Percentiles rank a stretch among this genome's conserved stretches.
These are phyloP conservation scores for Trichacis sp. DNA, from an alignment of 2,888 invertebrate genomes.

Conservation along the genomic window DNA sequence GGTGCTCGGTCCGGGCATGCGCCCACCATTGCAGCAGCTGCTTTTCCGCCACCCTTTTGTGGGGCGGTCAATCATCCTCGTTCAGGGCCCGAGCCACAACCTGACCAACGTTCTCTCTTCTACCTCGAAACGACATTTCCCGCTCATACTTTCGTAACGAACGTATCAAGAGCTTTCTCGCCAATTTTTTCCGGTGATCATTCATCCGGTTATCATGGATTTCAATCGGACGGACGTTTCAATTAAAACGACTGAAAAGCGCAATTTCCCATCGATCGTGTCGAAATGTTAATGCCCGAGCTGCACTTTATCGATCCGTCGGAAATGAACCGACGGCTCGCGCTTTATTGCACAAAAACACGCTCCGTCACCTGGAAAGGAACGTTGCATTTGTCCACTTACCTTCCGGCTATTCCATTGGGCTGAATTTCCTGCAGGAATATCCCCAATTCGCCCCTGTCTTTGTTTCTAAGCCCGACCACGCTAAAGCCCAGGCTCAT, in stretches of 20 bases:
- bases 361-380: background rate
- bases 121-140: too few species aligned
- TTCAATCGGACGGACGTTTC: background rate
- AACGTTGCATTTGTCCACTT: constrained; percentile 57
- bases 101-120: background rate
- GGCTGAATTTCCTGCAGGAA: constrained; percentile 78
- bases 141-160: too few species aligned
- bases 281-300: background rate
- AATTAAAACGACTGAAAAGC: background rate
- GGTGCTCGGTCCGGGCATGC: constrained; percentile 32
- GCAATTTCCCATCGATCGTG: background rate
- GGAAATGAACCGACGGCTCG: background rate
- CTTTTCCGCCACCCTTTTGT: constrained; percentile 31
- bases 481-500: constrained; percentile 81
- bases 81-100: constrained; percentile 17
- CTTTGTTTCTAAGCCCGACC: constrained; percentile 74
- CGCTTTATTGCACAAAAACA: background rate
- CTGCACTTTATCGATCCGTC: background rate
- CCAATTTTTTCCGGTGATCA: too few species aligned
- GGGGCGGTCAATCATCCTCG: constrained; percentile 50
- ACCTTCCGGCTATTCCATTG: constrained; percentile 76
- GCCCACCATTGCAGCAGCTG: constrained; percentile 16
- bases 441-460: constrained; percentile 76
- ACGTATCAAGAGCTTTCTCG: too few species aligned
- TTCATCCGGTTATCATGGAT: background rate